These are phyloP conservation scores for Drosophila demipolita DNA, from an alignment of 2,888 invertebrate genomes.

Conservation along the genomic window DNA sequence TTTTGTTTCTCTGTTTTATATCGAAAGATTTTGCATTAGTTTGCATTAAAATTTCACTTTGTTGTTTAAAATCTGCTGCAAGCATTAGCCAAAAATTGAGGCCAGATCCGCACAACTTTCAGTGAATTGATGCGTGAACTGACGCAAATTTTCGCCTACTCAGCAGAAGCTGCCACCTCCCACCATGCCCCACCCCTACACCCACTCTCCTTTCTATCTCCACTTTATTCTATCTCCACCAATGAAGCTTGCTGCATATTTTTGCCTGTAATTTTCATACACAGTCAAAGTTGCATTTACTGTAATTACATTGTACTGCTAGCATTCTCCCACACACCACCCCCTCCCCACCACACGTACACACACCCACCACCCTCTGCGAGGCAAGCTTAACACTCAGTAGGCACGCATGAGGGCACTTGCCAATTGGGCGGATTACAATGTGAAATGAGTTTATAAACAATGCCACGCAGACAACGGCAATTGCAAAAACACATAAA, in stretches of 20 bases:
- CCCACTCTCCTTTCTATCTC: not conserved
- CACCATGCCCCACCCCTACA: not conserved
- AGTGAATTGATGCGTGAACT: slow-evolving; percentile 1
- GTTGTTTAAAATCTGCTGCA: slow-evolving; percentile 57
- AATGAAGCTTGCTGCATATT: slow-evolving; percentile 48
- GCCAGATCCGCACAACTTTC: not conserved
- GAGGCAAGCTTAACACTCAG: slow-evolving; percentile 41
- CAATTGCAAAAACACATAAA: slow-evolving; percentile 63
- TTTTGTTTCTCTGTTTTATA: slow-evolving; percentile 35
- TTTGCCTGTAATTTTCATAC: slow-evolving; percentile 55
- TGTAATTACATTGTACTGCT: slow-evolving; percentile 77
- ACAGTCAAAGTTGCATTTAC: slow-evolving; percentile 74
- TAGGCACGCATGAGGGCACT: slow-evolving; percentile 64
- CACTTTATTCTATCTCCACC: slow-evolving; percentile 2
- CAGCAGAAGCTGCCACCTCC: slow-evolving; percentile 40
- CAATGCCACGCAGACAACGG: slow-evolving; percentile 63
- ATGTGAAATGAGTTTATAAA: slow-evolving; percentile 79
- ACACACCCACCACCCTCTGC: not conserved
- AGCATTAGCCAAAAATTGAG: slow-evolving; percentile 1
- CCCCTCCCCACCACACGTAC: not conserved
- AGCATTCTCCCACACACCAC: slow-evolving; percentile 15
- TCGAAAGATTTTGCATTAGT: slow-evolving; percentile 78
- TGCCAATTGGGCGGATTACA: slow-evolving; percentile 79
- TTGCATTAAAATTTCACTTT: slow-evolving; percentile 79
- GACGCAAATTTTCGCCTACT: slow-evolving; percentile 55